Conservation (phyloP, 64 coral and sea anemone species). For the Stichodactyla helianthus region DNA sequence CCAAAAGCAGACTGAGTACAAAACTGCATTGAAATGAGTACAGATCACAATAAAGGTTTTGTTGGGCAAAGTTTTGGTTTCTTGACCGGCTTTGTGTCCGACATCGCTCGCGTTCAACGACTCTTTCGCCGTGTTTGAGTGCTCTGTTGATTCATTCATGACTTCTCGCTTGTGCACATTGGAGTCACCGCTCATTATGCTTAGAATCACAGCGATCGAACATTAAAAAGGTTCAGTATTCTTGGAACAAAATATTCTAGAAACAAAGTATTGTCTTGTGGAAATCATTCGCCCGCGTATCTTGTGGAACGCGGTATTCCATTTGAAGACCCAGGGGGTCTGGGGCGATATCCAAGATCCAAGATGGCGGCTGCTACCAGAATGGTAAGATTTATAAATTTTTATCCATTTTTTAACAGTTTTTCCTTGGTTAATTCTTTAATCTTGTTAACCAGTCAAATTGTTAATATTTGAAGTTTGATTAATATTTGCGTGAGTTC, state of each 20-base stretch:
- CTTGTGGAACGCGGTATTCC: background rate
- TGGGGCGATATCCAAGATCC: background rate
- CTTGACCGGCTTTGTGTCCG: background rate
- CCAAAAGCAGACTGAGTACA: slow-evolving; percentile 95
- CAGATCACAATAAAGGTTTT: slow-evolving; percentile 53
- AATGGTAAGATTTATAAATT: background rate
- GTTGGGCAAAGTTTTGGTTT: slow-evolving; percentile 1
- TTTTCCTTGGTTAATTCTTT: background rate
- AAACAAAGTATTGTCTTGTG: background rate
- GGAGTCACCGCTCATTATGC: background rate
- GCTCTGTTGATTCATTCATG: background rate
- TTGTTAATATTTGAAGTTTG: background rate
- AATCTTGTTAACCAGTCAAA: background rate
- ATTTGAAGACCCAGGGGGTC: background rate
- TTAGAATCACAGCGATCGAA: background rate
- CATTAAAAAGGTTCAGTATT: background rate
- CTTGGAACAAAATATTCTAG: background rate
- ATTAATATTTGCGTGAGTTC: background rate
- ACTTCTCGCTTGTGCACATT: slow-evolving; percentile 6
- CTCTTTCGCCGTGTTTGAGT: background rate
- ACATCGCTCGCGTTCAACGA: background rate
- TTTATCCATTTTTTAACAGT: background rate
- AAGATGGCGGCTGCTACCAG: background rate
- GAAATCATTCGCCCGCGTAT: background rate
- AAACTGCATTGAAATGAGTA: slow-evolving; percentile 76